phyloP scores from a whole-genome alignment of 2,797 vertebrate genomes.

The Rhinella marina region DNA sequence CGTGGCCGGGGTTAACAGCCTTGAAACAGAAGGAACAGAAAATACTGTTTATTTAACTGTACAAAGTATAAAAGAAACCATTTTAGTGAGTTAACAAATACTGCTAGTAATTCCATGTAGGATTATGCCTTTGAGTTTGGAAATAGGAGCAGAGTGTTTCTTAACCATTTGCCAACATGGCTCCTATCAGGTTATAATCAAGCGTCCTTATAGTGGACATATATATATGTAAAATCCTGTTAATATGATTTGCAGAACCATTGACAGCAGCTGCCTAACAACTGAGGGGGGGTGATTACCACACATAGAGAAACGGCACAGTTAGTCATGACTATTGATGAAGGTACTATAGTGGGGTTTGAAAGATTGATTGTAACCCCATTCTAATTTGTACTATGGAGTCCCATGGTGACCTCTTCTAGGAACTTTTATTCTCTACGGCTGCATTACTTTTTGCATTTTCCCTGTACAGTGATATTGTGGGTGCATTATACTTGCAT shows the following conservation, averaged over 20 bases:
- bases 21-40: slow-evolving; percentile 64
- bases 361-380: no score
- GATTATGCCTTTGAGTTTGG: background rate
- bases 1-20: slow-evolving; percentile 65
- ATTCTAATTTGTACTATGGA: no score
- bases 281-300: no score
- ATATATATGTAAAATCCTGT: background rate
- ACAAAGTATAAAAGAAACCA: slow-evolving; percentile 48
- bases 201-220: background rate
- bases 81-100: slow-evolving; percentile 20
- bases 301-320: no score
- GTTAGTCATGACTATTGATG: no score
- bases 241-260: background rate
- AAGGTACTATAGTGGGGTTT: no score
- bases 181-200: background rate
- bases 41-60: slow-evolving; percentile 68
- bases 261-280: no score
- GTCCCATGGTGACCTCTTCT: no score
- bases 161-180: background rate
- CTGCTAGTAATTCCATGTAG: background rate
- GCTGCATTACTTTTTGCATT: no score
- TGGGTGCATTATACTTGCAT: no score
- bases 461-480: no score
- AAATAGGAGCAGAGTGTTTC: background rate
- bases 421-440: no score